A percentile compares a stretch with the other conserved stretches of the same genome.
Conservation (phyloP, 2,888 invertebrate species). For the Buathra laborator region DNA sequence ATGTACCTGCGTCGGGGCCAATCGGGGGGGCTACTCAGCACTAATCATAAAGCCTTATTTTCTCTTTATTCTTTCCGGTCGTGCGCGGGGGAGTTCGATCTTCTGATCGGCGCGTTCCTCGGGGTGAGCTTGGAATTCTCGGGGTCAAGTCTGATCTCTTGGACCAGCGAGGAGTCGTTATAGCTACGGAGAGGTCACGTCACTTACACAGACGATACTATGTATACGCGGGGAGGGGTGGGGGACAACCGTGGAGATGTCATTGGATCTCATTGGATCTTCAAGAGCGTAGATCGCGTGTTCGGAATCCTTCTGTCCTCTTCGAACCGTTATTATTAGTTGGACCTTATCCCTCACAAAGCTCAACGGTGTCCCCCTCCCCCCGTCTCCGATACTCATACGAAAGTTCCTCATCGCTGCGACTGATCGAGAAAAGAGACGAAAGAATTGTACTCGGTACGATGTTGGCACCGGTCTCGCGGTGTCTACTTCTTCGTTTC, state of each 20-base stretch:
- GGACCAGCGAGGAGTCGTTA: slow-evolving; percentile 60
- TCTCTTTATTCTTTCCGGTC: slow-evolving; percentile 35
- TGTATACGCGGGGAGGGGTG: slow-evolving; percentile 43
- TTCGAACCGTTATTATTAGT: slow-evolving; percentile 54
- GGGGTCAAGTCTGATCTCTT: slow-evolving; percentile 70
- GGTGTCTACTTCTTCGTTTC: slow-evolving; percentile 49
- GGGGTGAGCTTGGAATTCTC: slow-evolving; percentile 67
- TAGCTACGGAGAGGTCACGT: slow-evolving; percentile 68
- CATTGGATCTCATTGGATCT: slow-evolving; percentile 68
- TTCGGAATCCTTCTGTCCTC: slow-evolving; percentile 58
- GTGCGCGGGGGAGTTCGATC: slow-evolving; percentile 54
- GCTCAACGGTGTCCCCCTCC: slow-evolving; percentile 41
- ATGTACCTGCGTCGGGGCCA: slow-evolving; percentile 10
- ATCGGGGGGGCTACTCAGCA: slow-evolving; percentile 34
- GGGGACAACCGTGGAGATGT: slow-evolving; percentile 74
- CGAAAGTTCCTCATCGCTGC: slow-evolving; percentile 36
- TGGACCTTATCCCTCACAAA: slow-evolving; percentile 34
- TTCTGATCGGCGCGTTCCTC: slow-evolving; percentile 47
- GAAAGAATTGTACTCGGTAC: slow-evolving; percentile 15
- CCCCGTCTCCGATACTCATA: slow-evolving; percentile 36
- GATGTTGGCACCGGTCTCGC: background rate
- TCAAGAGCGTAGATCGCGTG: slow-evolving; percentile 46
- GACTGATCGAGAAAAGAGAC: slow-evolving; percentile 52
- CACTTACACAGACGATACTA: slow-evolving; percentile 61
- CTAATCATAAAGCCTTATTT: slow-evolving; percentile 58